Conservation (phyloP, 1,140 invertebrate species). For the Chelonus insularis region DNA sequence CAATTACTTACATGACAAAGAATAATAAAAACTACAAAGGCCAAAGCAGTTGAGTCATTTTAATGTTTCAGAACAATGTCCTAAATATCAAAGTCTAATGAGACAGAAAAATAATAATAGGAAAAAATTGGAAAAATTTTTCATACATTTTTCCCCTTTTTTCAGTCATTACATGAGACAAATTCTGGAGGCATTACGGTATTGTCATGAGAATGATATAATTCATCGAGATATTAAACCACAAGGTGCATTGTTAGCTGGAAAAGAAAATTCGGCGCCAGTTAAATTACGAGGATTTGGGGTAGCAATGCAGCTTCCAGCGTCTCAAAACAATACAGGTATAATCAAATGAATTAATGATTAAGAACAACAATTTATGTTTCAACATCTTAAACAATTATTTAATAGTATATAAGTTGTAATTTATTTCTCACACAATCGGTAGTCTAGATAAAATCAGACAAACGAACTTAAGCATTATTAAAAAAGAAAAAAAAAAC, state of each 20-base stretch:
- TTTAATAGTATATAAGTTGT: too few relatives aligned
- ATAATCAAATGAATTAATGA: constrained; percentile 39
- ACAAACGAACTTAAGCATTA: too few relatives aligned
- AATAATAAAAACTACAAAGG: too few relatives aligned
- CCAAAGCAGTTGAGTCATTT: too few relatives aligned
- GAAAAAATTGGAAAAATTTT: not conserved
- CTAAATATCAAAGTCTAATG: not conserved
- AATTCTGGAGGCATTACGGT: constrained; percentile 90
- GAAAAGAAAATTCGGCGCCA: constrained; percentile 95
- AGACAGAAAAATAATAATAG: not conserved
- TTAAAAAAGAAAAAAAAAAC: too few relatives aligned
- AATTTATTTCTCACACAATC: too few relatives aligned
- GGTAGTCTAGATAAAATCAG: too few relatives aligned
- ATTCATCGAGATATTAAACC: constrained; percentile 95
- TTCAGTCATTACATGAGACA: constrained; percentile 97
- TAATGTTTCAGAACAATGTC: not conserved
- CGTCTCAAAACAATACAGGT: constrained; percentile 77
- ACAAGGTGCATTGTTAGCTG: constrained; percentile 91
- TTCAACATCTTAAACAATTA: too few relatives aligned
- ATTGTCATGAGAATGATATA: constrained; percentile 97
- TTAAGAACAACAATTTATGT: not conserved
- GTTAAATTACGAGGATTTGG: constrained; percentile 98
- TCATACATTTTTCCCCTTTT: constrained; percentile 45
- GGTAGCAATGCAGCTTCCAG: constrained; percentile 88
- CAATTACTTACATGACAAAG: not conserved